Evolutionary conservation across 2,797 vertebrate species (phyloP).

Genomic region (Mareca strepera): DNA sequence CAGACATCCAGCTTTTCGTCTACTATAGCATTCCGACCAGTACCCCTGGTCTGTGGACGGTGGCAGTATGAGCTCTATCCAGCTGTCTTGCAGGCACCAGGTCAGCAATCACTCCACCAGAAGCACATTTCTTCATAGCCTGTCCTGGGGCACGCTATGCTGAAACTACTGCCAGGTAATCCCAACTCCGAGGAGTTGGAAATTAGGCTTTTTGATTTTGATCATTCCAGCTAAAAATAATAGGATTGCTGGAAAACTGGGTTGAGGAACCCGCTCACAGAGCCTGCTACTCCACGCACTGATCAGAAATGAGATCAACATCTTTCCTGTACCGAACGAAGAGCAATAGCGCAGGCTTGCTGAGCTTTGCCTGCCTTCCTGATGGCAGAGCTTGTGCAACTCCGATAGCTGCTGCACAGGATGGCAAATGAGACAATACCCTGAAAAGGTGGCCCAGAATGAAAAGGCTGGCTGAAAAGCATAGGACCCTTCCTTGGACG

Average conservation of each 20-base stretch:
- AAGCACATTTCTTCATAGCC: neutral
- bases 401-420: neutral
- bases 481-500: slow-evolving; percentile 21
- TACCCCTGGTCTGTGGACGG: neutral
- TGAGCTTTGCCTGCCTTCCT: neutral
- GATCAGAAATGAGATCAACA: neutral
- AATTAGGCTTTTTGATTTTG: neutral
- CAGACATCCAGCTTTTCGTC: neutral
- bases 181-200: neutral
- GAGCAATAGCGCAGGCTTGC: rapidly evolving
- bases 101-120: neutral
- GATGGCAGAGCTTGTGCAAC: neutral
- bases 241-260: neutral
- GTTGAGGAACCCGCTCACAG: neutral
- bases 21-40: neutral
- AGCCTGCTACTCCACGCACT: neutral
- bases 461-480: slow-evolving; percentile 34
- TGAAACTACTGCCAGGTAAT: neutral
- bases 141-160: neutral
- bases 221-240: neutral
- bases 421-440: neutral
- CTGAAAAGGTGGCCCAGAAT: slow-evolving; percentile 49
- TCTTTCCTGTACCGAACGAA: rapidly evolving
- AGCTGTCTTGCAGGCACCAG: neutral
- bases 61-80: neutral